These are phyloP conservation scores for Amphipyra tragopoginis DNA, from an alignment of 2,888 invertebrate genomes.

Conservation along the genomic window DNA sequence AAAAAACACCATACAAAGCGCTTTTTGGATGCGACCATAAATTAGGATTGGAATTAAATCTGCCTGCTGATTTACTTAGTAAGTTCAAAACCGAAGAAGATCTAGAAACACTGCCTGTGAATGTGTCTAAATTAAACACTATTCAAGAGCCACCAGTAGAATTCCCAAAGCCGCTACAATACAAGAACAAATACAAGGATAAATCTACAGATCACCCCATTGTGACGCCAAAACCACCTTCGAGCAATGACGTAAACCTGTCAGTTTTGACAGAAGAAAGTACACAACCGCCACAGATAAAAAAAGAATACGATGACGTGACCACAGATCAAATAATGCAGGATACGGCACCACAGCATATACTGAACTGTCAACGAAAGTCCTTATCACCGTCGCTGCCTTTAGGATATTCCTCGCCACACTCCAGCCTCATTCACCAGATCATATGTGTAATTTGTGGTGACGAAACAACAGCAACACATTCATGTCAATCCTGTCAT, in stretches of 20 bases:
- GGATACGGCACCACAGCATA: background rate
- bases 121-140: background rate
- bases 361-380: background rate
- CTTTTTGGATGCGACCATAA: slow-evolving; percentile 29
- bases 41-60: background rate
- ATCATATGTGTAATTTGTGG: slow-evolving; percentile 9
- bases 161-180: too few relatives aligned
- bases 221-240: background rate
- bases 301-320: background rate
- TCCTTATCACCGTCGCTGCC: background rate
- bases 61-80: background rate
- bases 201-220: background rate
- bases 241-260: background rate
- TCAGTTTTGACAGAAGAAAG: background rate
- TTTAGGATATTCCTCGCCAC: background rate
- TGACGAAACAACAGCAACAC: background rate
- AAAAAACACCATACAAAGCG: slow-evolving; percentile 22
- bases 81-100: slow-evolving; percentile 20
- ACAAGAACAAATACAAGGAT: background rate
- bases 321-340: slow-evolving; percentile 3
- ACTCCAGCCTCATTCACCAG: background rate
- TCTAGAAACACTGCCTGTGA: background rate
- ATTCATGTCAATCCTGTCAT: slow-evolving; percentile 9
- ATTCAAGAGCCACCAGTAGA: background rate
- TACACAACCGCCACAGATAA: background rate